Evolutionary conservation across 2,888 invertebrate species (phyloP).

Genomic region (Tineola bisselliella): DNA sequence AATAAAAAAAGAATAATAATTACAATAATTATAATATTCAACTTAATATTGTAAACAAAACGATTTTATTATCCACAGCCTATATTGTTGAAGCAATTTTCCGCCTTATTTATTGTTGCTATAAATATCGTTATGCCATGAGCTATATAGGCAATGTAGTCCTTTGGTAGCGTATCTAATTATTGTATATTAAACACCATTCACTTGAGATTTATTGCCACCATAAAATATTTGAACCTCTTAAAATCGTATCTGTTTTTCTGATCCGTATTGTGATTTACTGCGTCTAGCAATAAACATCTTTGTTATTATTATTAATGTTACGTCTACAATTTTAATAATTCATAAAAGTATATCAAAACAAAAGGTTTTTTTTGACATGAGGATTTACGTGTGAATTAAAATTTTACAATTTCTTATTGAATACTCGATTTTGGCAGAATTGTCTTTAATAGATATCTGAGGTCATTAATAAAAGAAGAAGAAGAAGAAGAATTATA

Average conservation of each 20-base stretch:
- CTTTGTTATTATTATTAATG: no score
- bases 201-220: slow-evolving; percentile 6
- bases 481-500: no score
- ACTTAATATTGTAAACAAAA: not conserved
- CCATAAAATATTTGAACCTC: slow-evolving; percentile 6
- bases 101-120: not conserved
- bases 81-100: not conserved
- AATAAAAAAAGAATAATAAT: no score
- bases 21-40: not conserved
- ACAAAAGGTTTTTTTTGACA: no score
- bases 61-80: not conserved
- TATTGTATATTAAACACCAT: slow-evolving; percentile 7
- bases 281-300: not conserved
- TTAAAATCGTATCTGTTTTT: not conserved
- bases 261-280: slow-evolving; percentile 10
- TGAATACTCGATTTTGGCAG: no score
- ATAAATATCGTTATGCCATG: not conserved
- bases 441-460: no score
- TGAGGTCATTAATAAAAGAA: no score
- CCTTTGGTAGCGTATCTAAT: slow-evolving; percentile 11
- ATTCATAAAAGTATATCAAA: no score
- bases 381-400: no score
- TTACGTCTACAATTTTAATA: no score
- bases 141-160: not conserved
- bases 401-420: no score